phyloP scores from a whole-genome alignment of 2,113 vertebrate genomes.

The Halcyon malimbica region DNA sequence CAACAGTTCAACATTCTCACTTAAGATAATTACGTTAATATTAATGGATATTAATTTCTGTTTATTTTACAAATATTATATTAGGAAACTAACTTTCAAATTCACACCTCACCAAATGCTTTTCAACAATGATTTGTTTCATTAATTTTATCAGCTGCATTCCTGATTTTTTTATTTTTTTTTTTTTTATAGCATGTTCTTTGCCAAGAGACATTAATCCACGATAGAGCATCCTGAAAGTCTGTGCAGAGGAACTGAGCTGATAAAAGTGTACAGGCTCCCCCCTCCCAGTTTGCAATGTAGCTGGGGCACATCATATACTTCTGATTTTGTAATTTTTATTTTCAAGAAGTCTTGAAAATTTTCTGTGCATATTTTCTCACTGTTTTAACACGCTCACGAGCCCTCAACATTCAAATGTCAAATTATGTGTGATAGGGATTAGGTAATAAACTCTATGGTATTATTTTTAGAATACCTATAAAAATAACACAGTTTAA shows the following conservation, averaged over 20 bases:
- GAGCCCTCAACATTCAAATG: background rate
- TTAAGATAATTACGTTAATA: slow-evolving; percentile 61
- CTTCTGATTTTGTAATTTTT: background rate
- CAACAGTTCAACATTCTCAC: slow-evolving; percentile 51
- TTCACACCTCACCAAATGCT: slow-evolving; percentile 67
- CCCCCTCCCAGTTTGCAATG: background rate
- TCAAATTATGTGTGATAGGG: background rate
- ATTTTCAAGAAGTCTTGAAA: background rate
- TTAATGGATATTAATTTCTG: slow-evolving; percentile 64
- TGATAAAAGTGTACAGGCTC: background rate
- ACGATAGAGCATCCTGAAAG: slow-evolving; percentile 7
- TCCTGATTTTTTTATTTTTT: background rate
- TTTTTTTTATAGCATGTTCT: background rate
- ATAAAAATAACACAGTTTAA: slow-evolving; percentile 32
- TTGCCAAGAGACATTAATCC: slow-evolving; percentile 31
- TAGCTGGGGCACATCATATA: background rate
- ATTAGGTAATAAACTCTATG: slow-evolving; percentile 3
- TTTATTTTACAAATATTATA: slow-evolving; percentile 63
- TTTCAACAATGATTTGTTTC: slow-evolving; percentile 59
- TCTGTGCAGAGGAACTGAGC: background rate
- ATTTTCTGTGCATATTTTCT: slow-evolving; percentile 12
- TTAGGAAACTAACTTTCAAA: slow-evolving; percentile 44
- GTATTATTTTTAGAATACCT: slow-evolving; percentile 42
- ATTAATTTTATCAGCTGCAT: slow-evolving; percentile 54
- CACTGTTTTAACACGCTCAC: background rate